Evolutionary conservation across 2,797 vertebrate genomes (phyloP).

Genomic region (Hypotaenidia philippensis): DNA sequence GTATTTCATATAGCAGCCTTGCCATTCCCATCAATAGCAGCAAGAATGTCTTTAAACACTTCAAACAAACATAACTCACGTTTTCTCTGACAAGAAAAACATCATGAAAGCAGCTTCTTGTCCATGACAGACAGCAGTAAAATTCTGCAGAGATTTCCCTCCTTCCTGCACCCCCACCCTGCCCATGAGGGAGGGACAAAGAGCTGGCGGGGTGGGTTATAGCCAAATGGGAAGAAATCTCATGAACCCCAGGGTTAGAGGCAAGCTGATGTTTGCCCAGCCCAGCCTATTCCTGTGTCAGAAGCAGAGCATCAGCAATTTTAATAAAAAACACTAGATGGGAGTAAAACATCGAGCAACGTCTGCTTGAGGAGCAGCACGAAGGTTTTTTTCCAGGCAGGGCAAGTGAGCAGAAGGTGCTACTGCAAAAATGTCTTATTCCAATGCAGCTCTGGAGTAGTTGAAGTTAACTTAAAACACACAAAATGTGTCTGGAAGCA

Average conservation of each 20-base stretch:
- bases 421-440: conserved; percentile 20
- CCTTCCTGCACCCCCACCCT: not conserved
- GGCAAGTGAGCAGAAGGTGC: not conserved
- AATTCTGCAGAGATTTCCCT: not conserved
- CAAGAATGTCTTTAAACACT: not conserved
- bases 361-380: not conserved
- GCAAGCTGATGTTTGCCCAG: not conserved
- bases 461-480: conserved; percentile 1
- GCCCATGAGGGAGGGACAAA: not conserved
- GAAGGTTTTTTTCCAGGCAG: not conserved
- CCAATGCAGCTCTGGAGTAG: not conserved
- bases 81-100: not conserved
- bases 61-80: not conserved
- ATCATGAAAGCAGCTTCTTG: not conserved
- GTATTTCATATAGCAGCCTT: not conserved
- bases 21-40: not conserved
- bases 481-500: not conserved
- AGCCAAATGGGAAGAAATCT: not conserved
- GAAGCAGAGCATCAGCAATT: conserved; percentile 33
- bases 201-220: not conserved
- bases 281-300: not conserved
- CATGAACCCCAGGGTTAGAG: not conserved
- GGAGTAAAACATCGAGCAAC: conserved; percentile 62
- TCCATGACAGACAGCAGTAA: not conserved
- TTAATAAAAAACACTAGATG: conserved; percentile 66